phyloP scores from a whole-genome alignment of 2,797 vertebrate genomes.

The Odontamblyopus lacepedii region DNA sequence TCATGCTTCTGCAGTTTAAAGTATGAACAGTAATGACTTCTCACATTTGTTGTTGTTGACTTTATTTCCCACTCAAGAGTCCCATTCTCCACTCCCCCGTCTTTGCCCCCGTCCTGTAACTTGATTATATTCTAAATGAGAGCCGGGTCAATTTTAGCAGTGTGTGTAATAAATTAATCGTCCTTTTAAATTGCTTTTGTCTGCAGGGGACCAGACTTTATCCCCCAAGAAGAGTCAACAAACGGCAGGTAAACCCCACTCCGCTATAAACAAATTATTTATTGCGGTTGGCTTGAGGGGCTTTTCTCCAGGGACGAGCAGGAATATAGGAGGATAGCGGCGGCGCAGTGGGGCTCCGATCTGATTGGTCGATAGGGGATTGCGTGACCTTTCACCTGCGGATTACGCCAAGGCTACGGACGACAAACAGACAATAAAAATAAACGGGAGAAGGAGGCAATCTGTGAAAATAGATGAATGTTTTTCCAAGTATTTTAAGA shows the following conservation, averaged over 20 bases:
- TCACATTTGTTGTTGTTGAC: constrained; percentile 12
- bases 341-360: constrained; percentile 31
- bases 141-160: constrained; percentile 35
- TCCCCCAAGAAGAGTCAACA: constrained; percentile 32
- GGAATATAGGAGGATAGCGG: not conserved
- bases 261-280: constrained; percentile 6
- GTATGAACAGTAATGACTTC: constrained; percentile 30
- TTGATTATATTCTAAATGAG: constrained; percentile 44
- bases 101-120: constrained; percentile 9
- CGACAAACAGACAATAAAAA: constrained; percentile 19
- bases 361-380: constrained; percentile 33
- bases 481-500: too few relatives aligned
- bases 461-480: not conserved
- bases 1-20: constrained; percentile 2
- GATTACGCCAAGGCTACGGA: constrained; percentile 13
- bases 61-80: constrained; percentile 6
- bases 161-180: constrained; percentile 32
- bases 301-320: not conserved
- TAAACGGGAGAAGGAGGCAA: not conserved
- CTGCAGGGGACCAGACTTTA: constrained; percentile 18
- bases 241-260: constrained; percentile 11
- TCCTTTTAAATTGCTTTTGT: constrained; percentile 24
- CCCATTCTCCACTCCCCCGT: constrained; percentile 3
- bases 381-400: constrained; percentile 46
- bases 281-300: not conserved